Percentiles rank a stretch among this genome's conserved stretches.
Conservation (phyloP, 2,113 vertebrate genomes). For the Eretmochelys imbricata region DNA sequence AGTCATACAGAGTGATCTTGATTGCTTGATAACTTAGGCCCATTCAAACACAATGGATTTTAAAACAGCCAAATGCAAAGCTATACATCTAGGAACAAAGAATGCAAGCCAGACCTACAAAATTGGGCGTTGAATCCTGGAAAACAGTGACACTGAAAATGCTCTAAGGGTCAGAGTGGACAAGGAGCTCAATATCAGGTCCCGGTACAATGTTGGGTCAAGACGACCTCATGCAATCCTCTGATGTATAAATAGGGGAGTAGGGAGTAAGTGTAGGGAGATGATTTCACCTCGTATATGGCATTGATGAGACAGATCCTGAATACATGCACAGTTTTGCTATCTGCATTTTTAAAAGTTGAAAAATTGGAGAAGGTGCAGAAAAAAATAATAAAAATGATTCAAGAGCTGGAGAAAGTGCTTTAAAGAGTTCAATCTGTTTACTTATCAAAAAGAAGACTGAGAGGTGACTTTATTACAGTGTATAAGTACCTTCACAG, state of each 20-base stretch:
- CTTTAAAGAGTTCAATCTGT: background rate
- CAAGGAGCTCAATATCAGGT: background rate
- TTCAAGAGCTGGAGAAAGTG: constrained; percentile 20
- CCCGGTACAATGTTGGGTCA: background rate
- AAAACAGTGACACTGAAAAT: background rate
- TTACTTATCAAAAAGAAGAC: constrained; percentile 24
- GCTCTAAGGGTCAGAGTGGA: background rate
- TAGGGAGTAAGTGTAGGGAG: background rate
- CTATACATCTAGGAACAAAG: background rate
- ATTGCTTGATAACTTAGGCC: background rate
- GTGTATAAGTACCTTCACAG: background rate
- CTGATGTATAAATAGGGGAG: background rate
- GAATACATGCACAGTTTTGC: background rate
- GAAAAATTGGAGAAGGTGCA: background rate
- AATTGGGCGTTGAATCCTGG: background rate
- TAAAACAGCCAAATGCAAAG: background rate
- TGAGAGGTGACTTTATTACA: constrained; percentile 9
- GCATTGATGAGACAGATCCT: background rate
- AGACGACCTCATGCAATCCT: background rate
- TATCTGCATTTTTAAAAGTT: background rate
- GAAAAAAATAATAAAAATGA: constrained; percentile 15
- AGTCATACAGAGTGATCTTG: background rate
- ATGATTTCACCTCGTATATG: background rate
- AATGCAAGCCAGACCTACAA: background rate
- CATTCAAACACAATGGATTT: background rate